Conservation (phyloP, 2,888 invertebrate genomes). For the Chydorus sphaericus region DNA sequence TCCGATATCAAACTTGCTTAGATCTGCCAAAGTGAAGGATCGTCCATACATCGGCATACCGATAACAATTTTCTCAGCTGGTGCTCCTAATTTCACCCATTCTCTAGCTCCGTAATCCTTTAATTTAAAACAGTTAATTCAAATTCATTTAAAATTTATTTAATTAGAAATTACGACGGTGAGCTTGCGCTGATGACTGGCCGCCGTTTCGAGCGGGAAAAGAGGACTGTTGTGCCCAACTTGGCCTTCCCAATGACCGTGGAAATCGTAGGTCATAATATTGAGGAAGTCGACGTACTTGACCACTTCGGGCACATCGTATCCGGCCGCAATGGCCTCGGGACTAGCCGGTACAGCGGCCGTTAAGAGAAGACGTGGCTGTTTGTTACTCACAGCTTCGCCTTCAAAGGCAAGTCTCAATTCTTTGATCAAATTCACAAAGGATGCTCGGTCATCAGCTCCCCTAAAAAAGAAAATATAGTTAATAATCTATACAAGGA, state of each 20-base stretch:
- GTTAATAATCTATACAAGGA: not conserved
- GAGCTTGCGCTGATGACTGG: constrained; percentile 80
- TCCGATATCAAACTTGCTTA: constrained; percentile 79
- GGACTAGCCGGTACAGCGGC: constrained; percentile 87
- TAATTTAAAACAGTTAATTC: constrained; percentile 18
- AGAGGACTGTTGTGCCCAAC: constrained; percentile 87
- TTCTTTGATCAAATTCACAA: constrained; percentile 69
- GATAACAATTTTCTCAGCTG: constrained; percentile 82
- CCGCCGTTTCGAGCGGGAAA: constrained; percentile 73
- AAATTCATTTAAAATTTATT: not conserved
- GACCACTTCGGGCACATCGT: constrained; percentile 78
- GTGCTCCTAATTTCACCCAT: constrained; percentile 86
- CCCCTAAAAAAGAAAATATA: constrained; percentile 54
- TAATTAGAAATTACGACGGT: constrained; percentile 54
- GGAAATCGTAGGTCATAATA: constrained; percentile 91
- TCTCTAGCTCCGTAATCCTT: constrained; percentile 78
- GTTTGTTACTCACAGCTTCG: constrained; percentile 74
- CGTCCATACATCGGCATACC: constrained; percentile 79
- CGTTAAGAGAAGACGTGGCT: constrained; percentile 58
- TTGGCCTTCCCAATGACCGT: constrained; percentile 85
- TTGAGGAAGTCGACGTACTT: constrained; percentile 88
- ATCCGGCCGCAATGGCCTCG: constrained; percentile 82
- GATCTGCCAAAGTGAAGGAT: constrained; percentile 73
- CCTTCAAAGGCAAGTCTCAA: constrained; percentile 82
- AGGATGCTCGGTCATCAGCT: constrained; percentile 68